Evolutionary conservation across 2,113 vertebrate species (phyloP), one percentile per base, ranked within the genome.

Genomic region (Engystomops pustulosus): DNA sequence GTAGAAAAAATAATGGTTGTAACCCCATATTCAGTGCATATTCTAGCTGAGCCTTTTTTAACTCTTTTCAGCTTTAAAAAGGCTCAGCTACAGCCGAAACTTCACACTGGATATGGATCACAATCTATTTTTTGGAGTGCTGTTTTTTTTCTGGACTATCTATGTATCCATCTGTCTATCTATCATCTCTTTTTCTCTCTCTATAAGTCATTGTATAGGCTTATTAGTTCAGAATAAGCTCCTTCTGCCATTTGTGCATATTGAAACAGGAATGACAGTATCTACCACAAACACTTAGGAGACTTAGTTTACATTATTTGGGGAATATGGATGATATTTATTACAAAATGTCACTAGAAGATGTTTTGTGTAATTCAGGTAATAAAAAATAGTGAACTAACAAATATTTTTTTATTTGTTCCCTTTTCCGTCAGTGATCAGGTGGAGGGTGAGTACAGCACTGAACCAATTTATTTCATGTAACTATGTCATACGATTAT

Each of bases 371-470:
- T 12, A 1, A 23, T 58, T 58, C n/a, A 23, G 23, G 15, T 49
- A 58, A 3, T 58, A 23, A n/a, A 30, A 4, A 3, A 38, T 11
- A n/a, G 11, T 70, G 6, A 68, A 68, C 1, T 70, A 70, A 77
- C 47, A 9, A 2, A 20, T 30, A 11, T 81, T 74, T 49, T 32
- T 12, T 18, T 20, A 3, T 67, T 12, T 82, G 10, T 60, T 82
- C 20, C 11, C 8, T 14, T 45, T 15, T 45, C 38, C n/a, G 18
- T 77, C 82, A 84, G 82, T 84, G 82, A 84, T 2, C 82, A 84
- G 82, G 74, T 84, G 82, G 82, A 84, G 74, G 82, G 82, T 84
- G 60, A 78, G 82, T 84, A 81, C 11, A 36, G 14, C 14, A 7
- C 36, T 45, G 5, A 12, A 12, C 68, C 20, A 8, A 3, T 41